phyloP scores from a whole-genome alignment of 1,140 invertebrate genomes.

The Dendroctonus valens region DNA sequence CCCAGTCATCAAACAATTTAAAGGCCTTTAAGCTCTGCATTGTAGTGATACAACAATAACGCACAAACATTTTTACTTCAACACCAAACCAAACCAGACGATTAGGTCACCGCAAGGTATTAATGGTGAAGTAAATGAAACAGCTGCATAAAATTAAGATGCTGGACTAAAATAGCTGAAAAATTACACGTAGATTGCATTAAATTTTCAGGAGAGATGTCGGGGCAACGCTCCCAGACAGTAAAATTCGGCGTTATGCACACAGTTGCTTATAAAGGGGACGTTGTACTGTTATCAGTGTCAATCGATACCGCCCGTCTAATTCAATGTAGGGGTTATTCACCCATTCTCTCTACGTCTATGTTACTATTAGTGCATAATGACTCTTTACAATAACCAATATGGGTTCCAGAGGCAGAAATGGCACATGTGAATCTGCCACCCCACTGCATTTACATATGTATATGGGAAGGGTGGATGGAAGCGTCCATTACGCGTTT shows the following conservation, averaged over 20 bases:
- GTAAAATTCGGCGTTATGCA: slow-evolving; percentile 20
- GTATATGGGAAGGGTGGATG: background rate
- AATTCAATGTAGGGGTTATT: slow-evolving; percentile 20
- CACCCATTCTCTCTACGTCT: slow-evolving; percentile 17
- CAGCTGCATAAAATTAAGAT: too few species aligned
- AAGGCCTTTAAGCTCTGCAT: too few species aligned
- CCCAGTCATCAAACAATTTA: too few species aligned
- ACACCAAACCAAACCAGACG: too few species aligned
- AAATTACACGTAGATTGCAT: too few species aligned
- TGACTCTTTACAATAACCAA: slow-evolving; percentile 8
- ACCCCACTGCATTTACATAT: background rate
- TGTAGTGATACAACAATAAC: too few species aligned
- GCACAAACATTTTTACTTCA: too few species aligned
- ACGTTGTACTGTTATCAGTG: slow-evolving; percentile 23
- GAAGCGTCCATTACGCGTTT: background rate
- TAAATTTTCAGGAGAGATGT: background rate
- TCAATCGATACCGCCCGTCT: slow-evolving; percentile 18
- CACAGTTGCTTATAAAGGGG: slow-evolving; percentile 15
- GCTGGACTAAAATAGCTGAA: too few species aligned
- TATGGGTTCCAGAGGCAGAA: slow-evolving; percentile 4
- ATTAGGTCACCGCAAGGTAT: too few species aligned
- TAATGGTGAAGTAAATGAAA: too few species aligned
- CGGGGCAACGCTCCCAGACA: slow-evolving; percentile 9
- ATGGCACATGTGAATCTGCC: slow-evolving; percentile 6
- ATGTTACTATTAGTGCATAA: slow-evolving; percentile 15